phyloP scores from a whole-genome alignment of 1,140 invertebrate genomes.

The Drosophila takahashii region DNA sequence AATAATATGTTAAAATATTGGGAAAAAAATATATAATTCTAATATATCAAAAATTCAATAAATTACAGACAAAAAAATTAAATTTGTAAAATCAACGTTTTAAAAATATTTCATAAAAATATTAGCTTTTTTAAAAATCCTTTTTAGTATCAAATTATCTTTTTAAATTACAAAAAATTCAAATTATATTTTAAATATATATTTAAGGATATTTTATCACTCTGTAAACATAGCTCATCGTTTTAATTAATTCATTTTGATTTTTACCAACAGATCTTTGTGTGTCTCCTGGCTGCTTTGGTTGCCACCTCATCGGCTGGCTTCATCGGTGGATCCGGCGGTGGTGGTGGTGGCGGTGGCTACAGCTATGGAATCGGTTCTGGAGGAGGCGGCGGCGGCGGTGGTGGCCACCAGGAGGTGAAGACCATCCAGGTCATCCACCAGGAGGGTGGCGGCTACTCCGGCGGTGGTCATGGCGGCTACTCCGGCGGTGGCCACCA shows the following conservation, averaged over 20 bases:
- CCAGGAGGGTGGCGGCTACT: constrained; percentile 56
- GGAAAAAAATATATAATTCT: too few species aligned
- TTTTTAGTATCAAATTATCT: too few species aligned
- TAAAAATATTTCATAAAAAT: too few species aligned
- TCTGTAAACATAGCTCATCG: neutral
- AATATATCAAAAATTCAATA: too few species aligned
- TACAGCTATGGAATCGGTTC: constrained; percentile 60
- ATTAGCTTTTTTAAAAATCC: too few species aligned
- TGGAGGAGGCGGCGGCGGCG: constrained; percentile 41
- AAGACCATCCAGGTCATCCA: constrained; percentile 80
- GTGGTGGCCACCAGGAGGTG: constrained; percentile 54
- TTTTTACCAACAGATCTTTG: constrained; percentile 58
- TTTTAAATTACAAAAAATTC: too few species aligned
- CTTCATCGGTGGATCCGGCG: constrained; percentile 62
- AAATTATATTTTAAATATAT: too few species aligned
- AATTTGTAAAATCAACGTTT: too few species aligned
- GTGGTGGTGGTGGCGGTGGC: constrained; percentile 65
- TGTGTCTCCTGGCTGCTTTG: constrained; percentile 71
- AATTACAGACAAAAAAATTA: too few species aligned
- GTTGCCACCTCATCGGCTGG: constrained; percentile 76
- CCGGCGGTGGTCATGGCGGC: constrained; percentile 28
- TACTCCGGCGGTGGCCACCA: constrained; percentile 55
- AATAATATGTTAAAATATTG: too few species aligned
- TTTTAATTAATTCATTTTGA: neutral
- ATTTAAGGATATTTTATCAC: too few species aligned